Percentiles rank a stretch among this genome's conserved stretches.
Conservation (phyloP, 2,797 vertebrate genomes). For the Cossypha niveicapilla region DNA sequence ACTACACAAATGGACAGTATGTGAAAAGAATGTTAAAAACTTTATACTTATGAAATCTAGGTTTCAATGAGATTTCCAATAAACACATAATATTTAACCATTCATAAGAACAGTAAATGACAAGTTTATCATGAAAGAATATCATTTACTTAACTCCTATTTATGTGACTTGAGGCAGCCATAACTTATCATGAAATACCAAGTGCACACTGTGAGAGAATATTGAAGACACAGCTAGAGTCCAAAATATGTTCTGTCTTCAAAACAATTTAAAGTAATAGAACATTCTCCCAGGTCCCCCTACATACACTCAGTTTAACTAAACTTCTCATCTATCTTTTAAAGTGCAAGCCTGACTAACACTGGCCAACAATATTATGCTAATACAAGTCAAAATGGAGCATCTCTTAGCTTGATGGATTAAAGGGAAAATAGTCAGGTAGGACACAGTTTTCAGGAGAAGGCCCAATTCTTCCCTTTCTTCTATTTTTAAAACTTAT, state of each 20-base stretch:
- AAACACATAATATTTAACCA: neutral
- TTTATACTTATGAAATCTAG: neutral
- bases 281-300: neutral
- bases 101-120: neutral
- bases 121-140: neutral
- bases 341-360: neutral
- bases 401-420: neutral
- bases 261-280: neutral
- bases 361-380: neutral
- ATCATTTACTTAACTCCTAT: neutral
- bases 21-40: neutral
- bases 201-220: neutral
- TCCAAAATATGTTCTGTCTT: slow-evolving; percentile 32
- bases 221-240: neutral
- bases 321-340: slow-evolving; percentile 2
- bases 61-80: neutral
- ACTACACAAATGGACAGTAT: neutral
- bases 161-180: neutral
- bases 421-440: neutral
- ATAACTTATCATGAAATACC: neutral
- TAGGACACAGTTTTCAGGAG: neutral
- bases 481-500: neutral
- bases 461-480: neutral
- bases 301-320: slow-evolving; percentile 12
- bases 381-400: slow-evolving; percentile 6